Evolutionary conservation across 1,140 invertebrate genomes (phyloP).

Genomic region (Drosophila tsacasi): DNA sequence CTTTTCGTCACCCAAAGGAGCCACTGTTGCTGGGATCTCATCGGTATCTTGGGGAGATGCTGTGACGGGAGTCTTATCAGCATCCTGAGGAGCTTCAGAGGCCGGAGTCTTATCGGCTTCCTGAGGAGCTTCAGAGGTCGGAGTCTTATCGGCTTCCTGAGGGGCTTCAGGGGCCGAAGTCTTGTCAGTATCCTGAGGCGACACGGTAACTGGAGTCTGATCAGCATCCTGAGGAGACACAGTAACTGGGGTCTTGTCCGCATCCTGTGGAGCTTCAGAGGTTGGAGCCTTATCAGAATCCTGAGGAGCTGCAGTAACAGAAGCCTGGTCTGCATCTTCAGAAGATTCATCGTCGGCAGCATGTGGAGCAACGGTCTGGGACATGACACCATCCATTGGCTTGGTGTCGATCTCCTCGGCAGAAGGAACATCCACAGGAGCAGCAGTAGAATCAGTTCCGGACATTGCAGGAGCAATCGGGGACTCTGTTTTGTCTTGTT

Average conservation of each 20-base stretch:
- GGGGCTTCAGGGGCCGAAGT: conserved; percentile 19
- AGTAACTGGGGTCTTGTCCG: conserved; percentile 34
- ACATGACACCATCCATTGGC: conserved; percentile 60
- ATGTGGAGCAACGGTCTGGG: conserved; percentile 58
- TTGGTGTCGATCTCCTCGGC: conserved; percentile 59
- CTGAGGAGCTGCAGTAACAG: conserved; percentile 42
- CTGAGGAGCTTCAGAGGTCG: conserved; percentile 46
- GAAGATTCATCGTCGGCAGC: conserved; percentile 27
- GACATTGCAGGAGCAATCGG: conserved; percentile 13
- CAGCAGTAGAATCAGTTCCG: conserved; percentile 43
- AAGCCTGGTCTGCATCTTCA: conserved; percentile 42
- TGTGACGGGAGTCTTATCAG: conserved; percentile 26
- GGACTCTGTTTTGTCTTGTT: conserved; percentile 28
- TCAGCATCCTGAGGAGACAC: conserved; percentile 51
- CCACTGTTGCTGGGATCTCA: conserved; percentile 32
- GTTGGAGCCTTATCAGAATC: conserved; percentile 48
- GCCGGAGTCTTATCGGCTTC: conserved; percentile 35
- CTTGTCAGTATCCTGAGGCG: conserved; percentile 43
- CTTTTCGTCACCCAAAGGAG: conserved; percentile 35
- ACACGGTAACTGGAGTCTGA: conserved; percentile 43
- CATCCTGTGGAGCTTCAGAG: conserved; percentile 21
- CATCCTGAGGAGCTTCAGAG: conserved; percentile 10
- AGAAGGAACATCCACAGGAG: conserved; percentile 42
- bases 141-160: conserved; percentile 36
- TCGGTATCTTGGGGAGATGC: conserved; percentile 40